These are phyloP conservation scores for Crypturellus tataupa DNA, from an alignment of 2,797 vertebrate genomes.

Conservation along the genomic window DNA sequence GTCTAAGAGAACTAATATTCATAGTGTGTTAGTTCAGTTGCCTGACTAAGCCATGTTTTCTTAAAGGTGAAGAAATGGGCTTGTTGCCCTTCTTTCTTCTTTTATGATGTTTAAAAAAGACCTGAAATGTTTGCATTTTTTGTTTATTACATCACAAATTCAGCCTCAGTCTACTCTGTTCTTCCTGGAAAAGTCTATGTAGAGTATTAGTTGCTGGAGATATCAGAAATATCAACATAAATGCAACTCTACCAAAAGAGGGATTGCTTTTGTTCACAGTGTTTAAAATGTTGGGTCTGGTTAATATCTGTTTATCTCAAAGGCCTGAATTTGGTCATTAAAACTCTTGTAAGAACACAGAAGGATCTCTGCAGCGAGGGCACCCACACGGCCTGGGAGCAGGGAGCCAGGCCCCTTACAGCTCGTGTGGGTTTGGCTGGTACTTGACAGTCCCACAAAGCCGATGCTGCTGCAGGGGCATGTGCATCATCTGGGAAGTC, in stretches of 20 bases:
- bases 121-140: background rate
- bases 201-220: background rate
- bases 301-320: background rate
- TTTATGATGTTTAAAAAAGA: background rate
- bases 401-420: rapidly evolving
- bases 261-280: background rate
- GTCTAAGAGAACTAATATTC: conserved; percentile 9
- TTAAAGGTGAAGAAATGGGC: conserved; percentile 10
- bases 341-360: background rate
- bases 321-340: background rate
- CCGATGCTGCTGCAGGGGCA: background rate
- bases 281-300: background rate
- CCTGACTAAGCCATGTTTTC: background rate
- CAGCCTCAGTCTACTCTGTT: background rate
- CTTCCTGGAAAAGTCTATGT: background rate
- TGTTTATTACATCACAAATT: conserved; percentile 1
- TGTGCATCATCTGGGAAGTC: background rate
- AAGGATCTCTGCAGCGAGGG: background rate
- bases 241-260: background rate
- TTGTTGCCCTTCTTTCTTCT: conserved; percentile 23
- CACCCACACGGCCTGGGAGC: background rate
- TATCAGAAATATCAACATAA: background rate
- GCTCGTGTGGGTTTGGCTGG: background rate
- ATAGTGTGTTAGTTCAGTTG: background rate
- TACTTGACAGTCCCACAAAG: background rate